Base-by-base conservation (phyloP, 2,888 invertebrate genomes). In the Dicycla oo region DNA sequence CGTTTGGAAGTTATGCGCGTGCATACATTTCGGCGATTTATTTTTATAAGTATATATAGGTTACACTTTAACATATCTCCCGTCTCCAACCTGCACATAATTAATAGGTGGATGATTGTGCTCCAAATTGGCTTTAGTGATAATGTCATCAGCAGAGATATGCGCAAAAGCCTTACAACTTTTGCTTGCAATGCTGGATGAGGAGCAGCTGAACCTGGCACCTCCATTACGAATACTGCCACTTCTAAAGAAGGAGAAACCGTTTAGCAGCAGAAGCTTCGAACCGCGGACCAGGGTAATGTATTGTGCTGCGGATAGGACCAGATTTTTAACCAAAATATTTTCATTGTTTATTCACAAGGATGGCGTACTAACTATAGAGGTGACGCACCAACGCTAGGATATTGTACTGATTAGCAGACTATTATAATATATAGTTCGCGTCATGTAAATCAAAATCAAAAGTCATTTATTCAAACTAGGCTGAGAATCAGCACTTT, bases 91-190 rank as follows among this genome's bases (percentile, higher is more conserved):
- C 58, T 75, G 66, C 10, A 80, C 49, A 45, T 75, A 80, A 20
- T 75, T 80, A 1, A 56, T 2, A 3, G 78, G 78, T 5, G 3
- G 10, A 53, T 79, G 78, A 47, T 79, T 75, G 23, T 79, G 78
- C 0, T 75, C 63, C 23, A 79, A 64, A 18, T 56, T 51, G 0
- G 75, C 70, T 47, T 73, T 71, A 0, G 84, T 1, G 6, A 91
- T 84, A 5, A 75, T 53, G 57, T 89, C 75, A 30, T 89, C 73
- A 3, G 72, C 75, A 56, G 73, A 83, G 8, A 92, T 84, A 56
- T 92, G 90, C 3, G 87, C 81, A 58, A 87, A 87, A 0, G 93
- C 92, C 56, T 88, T 90, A 73, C 93, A 93, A 0, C 62, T 69
- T 49, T 86, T 88, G 30, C 62, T 62, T 47, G 62, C n/a, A 15